A percentile compares a stretch with the other conserved stretches of the same genome.
These are phyloP conservation scores for Phoebastria nigripes DNA, from an alignment of 2,797 vertebrate species.

Conservation along the genomic window DNA sequence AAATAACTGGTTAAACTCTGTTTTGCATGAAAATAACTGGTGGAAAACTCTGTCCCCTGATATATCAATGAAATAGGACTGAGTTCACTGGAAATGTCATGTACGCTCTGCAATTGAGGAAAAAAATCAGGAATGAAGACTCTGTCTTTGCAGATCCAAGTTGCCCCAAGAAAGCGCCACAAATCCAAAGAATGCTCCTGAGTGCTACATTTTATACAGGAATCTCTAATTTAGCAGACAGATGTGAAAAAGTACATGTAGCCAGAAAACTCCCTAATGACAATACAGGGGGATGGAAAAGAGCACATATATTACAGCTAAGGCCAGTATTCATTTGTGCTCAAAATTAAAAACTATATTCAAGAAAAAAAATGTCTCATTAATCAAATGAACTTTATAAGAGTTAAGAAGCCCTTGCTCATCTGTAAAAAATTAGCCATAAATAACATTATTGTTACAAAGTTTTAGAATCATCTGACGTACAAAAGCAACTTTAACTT, in stretches of 20 bases:
- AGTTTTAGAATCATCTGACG: neutral
- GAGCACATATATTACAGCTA: neutral
- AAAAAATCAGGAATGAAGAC: neutral
- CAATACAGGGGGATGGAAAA: neutral
- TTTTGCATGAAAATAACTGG: neutral
- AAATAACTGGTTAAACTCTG: neutral
- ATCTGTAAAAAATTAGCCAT: neutral
- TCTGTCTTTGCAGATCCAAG: neutral
- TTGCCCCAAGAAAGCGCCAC: neutral
- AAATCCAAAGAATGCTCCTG: neutral
- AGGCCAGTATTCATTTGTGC: neutral
- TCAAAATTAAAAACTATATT: conserved; percentile 8
- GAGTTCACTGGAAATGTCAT: neutral
- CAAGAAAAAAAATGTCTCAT: neutral
- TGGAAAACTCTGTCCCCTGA: neutral
- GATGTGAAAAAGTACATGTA: neutral
- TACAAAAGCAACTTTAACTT: neutral
- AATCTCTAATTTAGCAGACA: neutral
- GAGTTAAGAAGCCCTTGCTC: neutral
- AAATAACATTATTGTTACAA: neutral
- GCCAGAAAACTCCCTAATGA: neutral
- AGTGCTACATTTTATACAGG: neutral
- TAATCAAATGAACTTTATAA: neutral
- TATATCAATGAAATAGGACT: neutral
- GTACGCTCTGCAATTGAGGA: neutral